These are phyloP conservation scores for Pangasius krempfi DNA, from an alignment of 2,797 vertebrate genomes.

Conservation along the genomic window DNA sequence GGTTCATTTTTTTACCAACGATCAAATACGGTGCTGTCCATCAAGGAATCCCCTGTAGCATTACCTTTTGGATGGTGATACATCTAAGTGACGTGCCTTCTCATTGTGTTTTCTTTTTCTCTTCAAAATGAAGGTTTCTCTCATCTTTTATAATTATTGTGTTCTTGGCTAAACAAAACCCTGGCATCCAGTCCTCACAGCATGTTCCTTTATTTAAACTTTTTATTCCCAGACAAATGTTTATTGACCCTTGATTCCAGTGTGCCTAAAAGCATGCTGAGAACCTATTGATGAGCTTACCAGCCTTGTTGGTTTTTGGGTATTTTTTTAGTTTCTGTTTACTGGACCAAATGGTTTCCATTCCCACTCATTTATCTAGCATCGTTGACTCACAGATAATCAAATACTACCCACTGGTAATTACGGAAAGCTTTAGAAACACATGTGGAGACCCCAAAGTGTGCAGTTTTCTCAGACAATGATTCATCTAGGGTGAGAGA, in stretches of 20 bases:
- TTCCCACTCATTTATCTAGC: slow-evolving; percentile 38
- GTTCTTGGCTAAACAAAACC: not conserved
- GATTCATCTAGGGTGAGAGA: slow-evolving; percentile 68
- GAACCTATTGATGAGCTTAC: slow-evolving; percentile 36
- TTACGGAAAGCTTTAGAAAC: slow-evolving; percentile 52
- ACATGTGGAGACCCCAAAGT: slow-evolving; percentile 56
- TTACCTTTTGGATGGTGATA: slow-evolving; percentile 20
- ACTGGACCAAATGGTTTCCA: slow-evolving; percentile 39
- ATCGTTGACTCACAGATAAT: slow-evolving; percentile 48
- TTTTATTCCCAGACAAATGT: slow-evolving; percentile 43
- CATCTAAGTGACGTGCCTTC: slow-evolving; percentile 14
- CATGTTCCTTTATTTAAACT: slow-evolving; percentile 29
- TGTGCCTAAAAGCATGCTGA: slow-evolving; percentile 15
- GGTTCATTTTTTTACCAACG: slow-evolving; percentile 27
- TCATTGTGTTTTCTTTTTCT: not conserved
- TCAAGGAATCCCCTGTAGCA: slow-evolving; percentile 40
- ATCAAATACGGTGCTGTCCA: slow-evolving; percentile 36
- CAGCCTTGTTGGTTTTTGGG: slow-evolving; percentile 31
- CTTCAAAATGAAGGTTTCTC: not conserved
- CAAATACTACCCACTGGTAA: slow-evolving; percentile 29
- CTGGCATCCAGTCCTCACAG: slow-evolving; percentile 1
- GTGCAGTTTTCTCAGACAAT: slow-evolving; percentile 63
- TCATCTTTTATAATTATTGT: slow-evolving; percentile 1
- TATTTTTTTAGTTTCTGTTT: slow-evolving; percentile 43
- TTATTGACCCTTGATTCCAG: slow-evolving; percentile 12